Conservation (phyloP, 2,113 vertebrate genomes). For the Phylloscopus trochiloides region DNA sequence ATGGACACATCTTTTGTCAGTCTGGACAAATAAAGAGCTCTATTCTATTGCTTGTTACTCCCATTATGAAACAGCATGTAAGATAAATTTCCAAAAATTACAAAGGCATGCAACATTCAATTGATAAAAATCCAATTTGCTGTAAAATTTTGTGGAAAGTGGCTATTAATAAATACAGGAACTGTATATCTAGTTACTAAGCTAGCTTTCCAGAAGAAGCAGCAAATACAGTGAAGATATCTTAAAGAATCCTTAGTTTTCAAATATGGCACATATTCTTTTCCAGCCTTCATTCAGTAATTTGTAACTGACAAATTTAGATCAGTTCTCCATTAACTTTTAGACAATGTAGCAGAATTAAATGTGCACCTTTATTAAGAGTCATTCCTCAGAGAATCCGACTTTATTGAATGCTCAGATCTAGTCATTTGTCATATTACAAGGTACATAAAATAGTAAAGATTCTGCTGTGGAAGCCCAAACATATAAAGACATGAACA, state of each 20-base stretch:
- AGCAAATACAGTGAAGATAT: background rate
- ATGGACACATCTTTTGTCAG: background rate
- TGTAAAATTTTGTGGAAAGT: background rate
- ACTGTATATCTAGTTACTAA: background rate
- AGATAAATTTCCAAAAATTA: background rate
- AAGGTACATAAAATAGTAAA: background rate
- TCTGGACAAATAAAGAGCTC: background rate
- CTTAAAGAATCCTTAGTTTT: background rate
- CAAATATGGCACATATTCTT: background rate
- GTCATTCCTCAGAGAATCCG: background rate
- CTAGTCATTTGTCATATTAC: background rate
- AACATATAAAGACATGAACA: fast-evolving
- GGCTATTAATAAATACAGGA: background rate
- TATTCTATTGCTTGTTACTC: background rate
- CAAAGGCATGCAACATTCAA: background rate
- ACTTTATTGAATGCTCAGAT: background rate
- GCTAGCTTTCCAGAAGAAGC: background rate
- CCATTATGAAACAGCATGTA: background rate
- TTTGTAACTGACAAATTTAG: background rate
- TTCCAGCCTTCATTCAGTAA: background rate
- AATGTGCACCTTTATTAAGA: background rate
- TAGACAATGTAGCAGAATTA: background rate
- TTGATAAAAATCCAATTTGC: background rate
- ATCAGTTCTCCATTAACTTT: background rate
- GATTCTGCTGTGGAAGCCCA: background rate